These are phyloP conservation scores for Cephonodes hylas DNA, from an alignment of 2,888 invertebrate species.

Conservation along the genomic window DNA sequence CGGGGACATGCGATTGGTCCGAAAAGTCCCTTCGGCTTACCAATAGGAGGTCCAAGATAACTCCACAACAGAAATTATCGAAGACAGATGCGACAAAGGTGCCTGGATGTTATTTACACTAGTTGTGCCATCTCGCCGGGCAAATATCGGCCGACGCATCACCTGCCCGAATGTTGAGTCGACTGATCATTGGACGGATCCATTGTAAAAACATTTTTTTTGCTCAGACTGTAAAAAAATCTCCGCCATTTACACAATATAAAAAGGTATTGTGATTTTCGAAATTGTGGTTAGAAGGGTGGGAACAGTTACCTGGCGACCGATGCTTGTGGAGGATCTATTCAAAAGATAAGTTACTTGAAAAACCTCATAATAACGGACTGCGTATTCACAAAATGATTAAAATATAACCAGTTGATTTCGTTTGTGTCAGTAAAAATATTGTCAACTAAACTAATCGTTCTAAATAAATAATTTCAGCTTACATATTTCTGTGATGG, in stretches of 20 bases:
- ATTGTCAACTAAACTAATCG: no score
- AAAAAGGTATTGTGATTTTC: background rate
- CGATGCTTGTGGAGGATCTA: no score
- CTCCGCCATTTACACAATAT: background rate
- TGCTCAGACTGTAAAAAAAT: background rate
- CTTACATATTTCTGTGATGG: no score
- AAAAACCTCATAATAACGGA: no score
- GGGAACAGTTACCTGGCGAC: no score
- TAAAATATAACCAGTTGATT: no score
- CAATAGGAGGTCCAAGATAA: constrained; percentile 59
- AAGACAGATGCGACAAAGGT: constrained; percentile 63
- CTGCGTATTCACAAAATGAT: no score
- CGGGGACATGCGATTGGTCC: constrained; percentile 53
- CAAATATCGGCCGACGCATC: constrained; percentile 42
- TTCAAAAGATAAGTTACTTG: no score
- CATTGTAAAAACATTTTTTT: background rate
- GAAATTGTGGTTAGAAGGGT: background rate
- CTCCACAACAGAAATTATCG: constrained; percentile 34
- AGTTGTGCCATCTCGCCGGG: constrained; percentile 38
- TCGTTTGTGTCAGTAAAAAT: no score
- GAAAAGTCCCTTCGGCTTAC: constrained; percentile 36
- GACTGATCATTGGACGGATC: constrained; percentile 1
- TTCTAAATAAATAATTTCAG: no score
- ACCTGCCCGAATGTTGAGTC: constrained; percentile 38
- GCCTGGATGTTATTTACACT: constrained; percentile 43